These are phyloP conservation scores for Etheostoma perlongum DNA, from an alignment of 2,797 vertebrate species.

Conservation along the genomic window DNA sequence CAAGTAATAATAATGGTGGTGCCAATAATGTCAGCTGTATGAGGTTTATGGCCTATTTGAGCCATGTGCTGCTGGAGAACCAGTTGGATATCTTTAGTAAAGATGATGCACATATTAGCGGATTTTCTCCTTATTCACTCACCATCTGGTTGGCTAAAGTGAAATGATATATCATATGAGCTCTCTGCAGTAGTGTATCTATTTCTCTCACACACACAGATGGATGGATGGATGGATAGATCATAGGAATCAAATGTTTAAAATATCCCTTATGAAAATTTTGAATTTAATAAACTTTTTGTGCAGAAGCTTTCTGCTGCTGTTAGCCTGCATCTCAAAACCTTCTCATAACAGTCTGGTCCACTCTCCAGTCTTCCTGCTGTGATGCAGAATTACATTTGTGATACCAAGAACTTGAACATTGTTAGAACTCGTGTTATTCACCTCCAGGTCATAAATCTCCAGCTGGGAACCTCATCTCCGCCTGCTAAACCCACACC, in stretches of 20 bases:
- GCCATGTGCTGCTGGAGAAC: slow-evolving; percentile 11
- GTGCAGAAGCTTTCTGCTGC: background rate
- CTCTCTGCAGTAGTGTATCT: slow-evolving; percentile 7
- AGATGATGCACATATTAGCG: slow-evolving; percentile 4
- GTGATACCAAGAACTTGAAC: slow-evolving; percentile 39
- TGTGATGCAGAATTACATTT: slow-evolving; percentile 45
- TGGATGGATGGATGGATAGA: background rate
- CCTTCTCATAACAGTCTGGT: slow-evolving; percentile 27
- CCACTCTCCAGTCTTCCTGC: slow-evolving; percentile 27
- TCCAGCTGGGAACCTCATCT: slow-evolving; percentile 17
- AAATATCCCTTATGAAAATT: background rate
- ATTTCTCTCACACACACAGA: background rate
- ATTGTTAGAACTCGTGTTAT: background rate
- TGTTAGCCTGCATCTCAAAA: background rate
- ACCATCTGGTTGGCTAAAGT: slow-evolving; percentile 14
- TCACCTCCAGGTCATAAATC: background rate
- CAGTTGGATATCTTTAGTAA: background rate
- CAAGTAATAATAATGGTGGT: background rate
- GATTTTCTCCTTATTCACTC: slow-evolving; percentile 23
- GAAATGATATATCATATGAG: slow-evolving; percentile 6
- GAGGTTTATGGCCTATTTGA: background rate
- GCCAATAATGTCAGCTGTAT: background rate
- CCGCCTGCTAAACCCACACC: background rate
- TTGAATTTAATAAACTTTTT: background rate
- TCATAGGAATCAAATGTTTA: slow-evolving; percentile 15